phyloP scores from a whole-genome alignment of 2,797 vertebrate genomes.

The Darevskia mixta region DNA sequence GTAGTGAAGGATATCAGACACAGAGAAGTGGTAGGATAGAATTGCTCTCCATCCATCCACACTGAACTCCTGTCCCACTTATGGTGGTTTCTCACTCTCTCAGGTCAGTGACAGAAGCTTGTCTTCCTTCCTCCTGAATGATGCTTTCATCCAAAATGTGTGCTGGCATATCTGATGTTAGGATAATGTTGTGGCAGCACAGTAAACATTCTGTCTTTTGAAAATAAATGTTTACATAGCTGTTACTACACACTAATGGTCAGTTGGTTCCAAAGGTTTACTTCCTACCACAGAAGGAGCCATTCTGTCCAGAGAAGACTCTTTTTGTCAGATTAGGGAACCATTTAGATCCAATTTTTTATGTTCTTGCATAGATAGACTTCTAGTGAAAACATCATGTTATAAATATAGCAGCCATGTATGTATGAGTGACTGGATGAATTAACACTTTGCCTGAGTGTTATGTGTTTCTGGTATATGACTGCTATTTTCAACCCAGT shows the following conservation, averaged over 20 bases:
- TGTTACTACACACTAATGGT: neutral
- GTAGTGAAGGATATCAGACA: neutral
- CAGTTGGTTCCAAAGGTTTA: neutral
- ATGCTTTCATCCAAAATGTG: neutral
- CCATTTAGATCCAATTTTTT: neutral
- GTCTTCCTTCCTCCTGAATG: neutral
- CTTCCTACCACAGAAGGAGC: neutral
- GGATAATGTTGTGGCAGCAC: neutral
- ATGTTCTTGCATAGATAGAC: neutral
- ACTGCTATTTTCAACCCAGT: neutral
- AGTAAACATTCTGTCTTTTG: neutral
- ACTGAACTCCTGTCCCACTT: neutral
- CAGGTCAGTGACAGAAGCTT: neutral
- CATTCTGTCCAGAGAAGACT: neutral
- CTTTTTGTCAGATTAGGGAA: neutral
- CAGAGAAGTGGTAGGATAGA: neutral
- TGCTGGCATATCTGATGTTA: neutral
- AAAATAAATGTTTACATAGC: neutral
- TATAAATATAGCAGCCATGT: neutral
- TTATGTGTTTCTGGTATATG: neutral
- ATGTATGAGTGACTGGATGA: neutral
- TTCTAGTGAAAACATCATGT: neutral
- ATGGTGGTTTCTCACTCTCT: neutral
- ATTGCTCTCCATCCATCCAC: neutral
- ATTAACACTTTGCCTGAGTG: neutral